Percentiles rank a stretch among this genome's conserved stretches.
These are phyloP conservation scores for Chrysotoxum bicinctum DNA, from an alignment of 2,888 invertebrate genomes.

Conservation along the genomic window DNA sequence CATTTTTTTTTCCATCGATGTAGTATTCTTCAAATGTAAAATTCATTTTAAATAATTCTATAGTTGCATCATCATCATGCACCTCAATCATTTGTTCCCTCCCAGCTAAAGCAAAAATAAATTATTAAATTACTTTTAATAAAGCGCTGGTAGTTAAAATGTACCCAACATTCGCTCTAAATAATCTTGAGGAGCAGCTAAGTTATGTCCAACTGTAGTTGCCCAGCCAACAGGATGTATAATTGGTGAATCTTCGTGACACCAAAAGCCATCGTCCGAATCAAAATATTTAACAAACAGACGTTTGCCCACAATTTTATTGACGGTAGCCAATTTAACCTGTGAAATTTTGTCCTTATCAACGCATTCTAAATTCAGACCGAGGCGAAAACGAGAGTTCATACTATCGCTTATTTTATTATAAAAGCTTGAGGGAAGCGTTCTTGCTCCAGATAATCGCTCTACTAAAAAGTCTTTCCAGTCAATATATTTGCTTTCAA, in stretches of 20 bases:
- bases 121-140: neutral
- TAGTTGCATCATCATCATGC: constrained; percentile 90
- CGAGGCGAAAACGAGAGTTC: constrained; percentile 91
- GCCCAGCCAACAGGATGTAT: constrained; percentile 99
- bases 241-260: constrained; percentile 96
- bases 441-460: constrained; percentile 96
- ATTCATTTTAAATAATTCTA: constrained; percentile 89
- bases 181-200: constrained; percentile 92
- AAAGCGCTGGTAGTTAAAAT: neutral
- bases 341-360: constrained; percentile 98
- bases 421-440: constrained; percentile 95
- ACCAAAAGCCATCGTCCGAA: constrained; percentile 96
- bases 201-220: constrained; percentile 91
- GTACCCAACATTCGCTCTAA: constrained; percentile 88
- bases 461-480: constrained; percentile 98
- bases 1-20: constrained; percentile 82
- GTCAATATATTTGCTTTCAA: constrained; percentile 95
- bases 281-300: constrained; percentile 95
- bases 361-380: constrained; percentile 95
- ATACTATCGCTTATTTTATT: constrained; percentile 92
- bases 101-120: constrained; percentile 76
- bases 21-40: constrained; percentile 84
- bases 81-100: constrained; percentile 81
- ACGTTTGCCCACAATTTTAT: constrained; percentile 95
- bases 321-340: constrained; percentile 93